Evolutionary conservation across 2,113 vertebrate species (phyloP).

Genomic region (Pelvicachromis taeniatus): DNA sequence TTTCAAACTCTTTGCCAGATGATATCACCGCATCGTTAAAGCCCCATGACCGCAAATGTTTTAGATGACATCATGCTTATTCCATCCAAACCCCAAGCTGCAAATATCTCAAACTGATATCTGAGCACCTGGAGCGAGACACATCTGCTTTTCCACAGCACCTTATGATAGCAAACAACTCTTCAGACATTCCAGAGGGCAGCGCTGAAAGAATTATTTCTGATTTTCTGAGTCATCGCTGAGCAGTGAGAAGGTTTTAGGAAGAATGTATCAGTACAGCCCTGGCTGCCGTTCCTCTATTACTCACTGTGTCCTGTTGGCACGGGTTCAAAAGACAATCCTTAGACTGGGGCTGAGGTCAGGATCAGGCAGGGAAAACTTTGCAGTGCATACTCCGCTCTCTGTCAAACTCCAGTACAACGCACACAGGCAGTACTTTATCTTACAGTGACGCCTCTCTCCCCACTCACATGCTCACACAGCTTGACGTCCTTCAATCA

Average conservation of each 20-base stretch:
- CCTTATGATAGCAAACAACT: background rate
- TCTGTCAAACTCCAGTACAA: background rate
- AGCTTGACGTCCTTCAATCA: conserved; percentile 11
- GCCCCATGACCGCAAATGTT: conserved; percentile 21
- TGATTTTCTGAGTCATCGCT: conserved; percentile 41
- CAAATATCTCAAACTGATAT: background rate
- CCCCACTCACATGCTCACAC: background rate
- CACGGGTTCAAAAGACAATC: conserved; percentile 41
- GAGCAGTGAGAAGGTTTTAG: conserved; percentile 9
- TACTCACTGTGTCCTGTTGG: conserved; percentile 57
- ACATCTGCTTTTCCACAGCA: conserved; percentile 4
- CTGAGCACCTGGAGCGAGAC: conserved; percentile 8
- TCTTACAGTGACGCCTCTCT: background rate
- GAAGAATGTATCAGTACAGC: conserved; percentile 40
- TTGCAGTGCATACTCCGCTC: conserved; percentile 8
- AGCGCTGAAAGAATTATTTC: background rate
- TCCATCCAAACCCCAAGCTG: conserved; percentile 9
- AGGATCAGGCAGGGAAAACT: conserved; percentile 49
- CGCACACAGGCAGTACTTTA: background rate
- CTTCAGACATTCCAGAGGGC: conserved; percentile 6
- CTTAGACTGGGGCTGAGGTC: conserved; percentile 52
- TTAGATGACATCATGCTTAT: conserved; percentile 34
- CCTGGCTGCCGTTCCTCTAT: conserved; percentile 40
- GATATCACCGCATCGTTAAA: conserved; percentile 40
- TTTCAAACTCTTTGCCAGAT: conserved; percentile 10